Conservation (phyloP, 2,113 vertebrate species). For the Coreoperca whiteheadi region DNA sequence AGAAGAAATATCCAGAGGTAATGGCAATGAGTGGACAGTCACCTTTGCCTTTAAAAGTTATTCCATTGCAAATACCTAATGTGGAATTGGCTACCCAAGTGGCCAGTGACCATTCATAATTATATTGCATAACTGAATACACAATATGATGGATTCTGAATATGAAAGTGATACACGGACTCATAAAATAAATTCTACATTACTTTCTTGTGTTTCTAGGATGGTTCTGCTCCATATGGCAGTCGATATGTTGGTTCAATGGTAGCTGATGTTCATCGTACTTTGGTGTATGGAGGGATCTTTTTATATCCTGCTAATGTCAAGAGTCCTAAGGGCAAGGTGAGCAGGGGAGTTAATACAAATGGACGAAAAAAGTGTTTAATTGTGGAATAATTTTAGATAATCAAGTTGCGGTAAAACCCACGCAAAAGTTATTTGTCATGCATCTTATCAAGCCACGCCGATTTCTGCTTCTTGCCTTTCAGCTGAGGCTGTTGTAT, state of each 20-base stretch:
- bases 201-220: constrained; percentile 76
- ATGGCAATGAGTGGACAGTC: background rate
- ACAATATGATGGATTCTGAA: background rate
- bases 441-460: background rate
- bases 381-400: background rate
- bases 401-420: background rate
- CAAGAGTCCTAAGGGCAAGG: constrained; percentile 97
- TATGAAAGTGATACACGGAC: background rate
- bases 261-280: constrained; percentile 97
- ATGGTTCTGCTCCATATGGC: constrained; percentile 92
- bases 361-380: background rate
- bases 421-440: background rate
- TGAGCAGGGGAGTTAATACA: constrained; percentile 65
- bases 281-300: constrained; percentile 96
- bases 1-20: constrained; percentile 95
- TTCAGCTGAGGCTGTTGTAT: constrained; percentile 93
- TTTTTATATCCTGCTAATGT: constrained; percentile 96
- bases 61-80: background rate
- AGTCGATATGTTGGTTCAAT: constrained; percentile 96
- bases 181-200: background rate
- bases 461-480: constrained; percentile 32
- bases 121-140: background rate
- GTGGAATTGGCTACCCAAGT: no score
- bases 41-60: background rate
- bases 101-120: background rate